Base-by-base conservation (phyloP, 1,140 invertebrate species). In the Parapsyche elsis region DNA sequence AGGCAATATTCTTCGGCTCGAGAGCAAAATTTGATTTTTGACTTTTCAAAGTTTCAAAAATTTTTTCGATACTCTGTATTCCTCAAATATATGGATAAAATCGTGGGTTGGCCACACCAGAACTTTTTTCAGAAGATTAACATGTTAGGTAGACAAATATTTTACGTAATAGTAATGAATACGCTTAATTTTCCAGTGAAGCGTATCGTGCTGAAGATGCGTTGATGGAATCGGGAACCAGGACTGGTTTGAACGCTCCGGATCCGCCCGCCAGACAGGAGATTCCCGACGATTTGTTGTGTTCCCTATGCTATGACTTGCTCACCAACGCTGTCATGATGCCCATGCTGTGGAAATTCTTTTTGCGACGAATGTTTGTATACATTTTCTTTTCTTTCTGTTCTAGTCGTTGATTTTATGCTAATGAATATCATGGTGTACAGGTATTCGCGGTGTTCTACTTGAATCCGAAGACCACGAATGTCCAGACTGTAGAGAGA, bases 301-400 rank as follows among this genome's bases (percentile, higher is more conserved):
- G 98, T 88, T 94, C 92, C 49, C 92, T 99, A 46, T 99, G 98
- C 88, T 93, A 96, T 73, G 96, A 98, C 88, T 88, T 99, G n/a
- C 90, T 99, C 74, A 94, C 94, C 0, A 98, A 99, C 90, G 97
- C 98, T 75, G 97, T 99, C 12, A 94, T 99, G 91, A 97, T 98
- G 86, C 96, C n/a, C 96, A 0, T 99, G 98, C 86, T 99, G 98
- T 88, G 97, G 97, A 16, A 97, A 97, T 87, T 98, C 97, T 24
- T 99, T 98, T 89, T 99, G 98, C 90, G 98, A 99, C 90, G 97
- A 99, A 89, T 99, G 98, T 96, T 92, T 92, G 93, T 73, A 57
- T 0, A 75, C 57, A 14, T 14, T 10, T 73, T 46, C 46, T 73
- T 26, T 45, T 46, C 26, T 9, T 67, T n/a, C 12, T 53, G 49